phyloP scores from a whole-genome alignment of 2,888 invertebrate genomes.

The Lumbricus terrestris region DNA sequence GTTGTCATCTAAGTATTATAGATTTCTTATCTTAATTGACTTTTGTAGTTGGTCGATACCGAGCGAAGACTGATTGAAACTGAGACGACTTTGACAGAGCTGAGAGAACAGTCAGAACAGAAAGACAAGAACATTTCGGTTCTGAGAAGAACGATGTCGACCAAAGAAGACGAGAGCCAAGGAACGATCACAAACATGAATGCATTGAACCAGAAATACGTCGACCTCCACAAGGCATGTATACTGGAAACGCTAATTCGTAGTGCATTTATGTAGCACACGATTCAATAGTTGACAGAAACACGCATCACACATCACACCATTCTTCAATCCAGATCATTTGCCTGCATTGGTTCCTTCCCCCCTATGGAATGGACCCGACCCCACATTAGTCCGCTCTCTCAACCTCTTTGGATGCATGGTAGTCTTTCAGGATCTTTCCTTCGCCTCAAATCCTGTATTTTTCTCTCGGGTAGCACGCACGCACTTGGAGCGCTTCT shows the following conservation, averaged over 20 bases:
- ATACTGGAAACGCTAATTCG: not conserved
- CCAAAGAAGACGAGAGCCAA: not conserved
- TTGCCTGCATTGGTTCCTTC: too few relatives aligned
- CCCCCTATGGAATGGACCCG: too few relatives aligned
- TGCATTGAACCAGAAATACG: not conserved
- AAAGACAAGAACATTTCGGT: not conserved
- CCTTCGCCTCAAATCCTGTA: too few relatives aligned
- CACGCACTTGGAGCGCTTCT: too few relatives aligned
- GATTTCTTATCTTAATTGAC: not conserved
- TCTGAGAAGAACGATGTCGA: not conserved
- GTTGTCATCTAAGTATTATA: too few relatives aligned
- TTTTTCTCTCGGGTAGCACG: too few relatives aligned
- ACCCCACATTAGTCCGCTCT: too few relatives aligned
- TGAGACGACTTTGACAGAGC: not conserved
- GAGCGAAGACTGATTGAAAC: not conserved
- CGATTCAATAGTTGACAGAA: not conserved
- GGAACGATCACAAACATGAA: not conserved
- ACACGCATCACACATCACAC: not conserved
- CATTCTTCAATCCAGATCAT: too few relatives aligned
- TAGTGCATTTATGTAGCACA: not conserved
- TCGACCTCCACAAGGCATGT: not conserved
- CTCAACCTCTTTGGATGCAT: too few relatives aligned
- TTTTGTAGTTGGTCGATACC: not conserved
- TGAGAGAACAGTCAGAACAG: not conserved
- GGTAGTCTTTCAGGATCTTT: too few relatives aligned